A percentile compares a stretch with the other conserved stretches of the same genome.
Evolutionary conservation across 2,113 vertebrate genomes (phyloP).

Genomic region (Mastomys coucha): DNA sequence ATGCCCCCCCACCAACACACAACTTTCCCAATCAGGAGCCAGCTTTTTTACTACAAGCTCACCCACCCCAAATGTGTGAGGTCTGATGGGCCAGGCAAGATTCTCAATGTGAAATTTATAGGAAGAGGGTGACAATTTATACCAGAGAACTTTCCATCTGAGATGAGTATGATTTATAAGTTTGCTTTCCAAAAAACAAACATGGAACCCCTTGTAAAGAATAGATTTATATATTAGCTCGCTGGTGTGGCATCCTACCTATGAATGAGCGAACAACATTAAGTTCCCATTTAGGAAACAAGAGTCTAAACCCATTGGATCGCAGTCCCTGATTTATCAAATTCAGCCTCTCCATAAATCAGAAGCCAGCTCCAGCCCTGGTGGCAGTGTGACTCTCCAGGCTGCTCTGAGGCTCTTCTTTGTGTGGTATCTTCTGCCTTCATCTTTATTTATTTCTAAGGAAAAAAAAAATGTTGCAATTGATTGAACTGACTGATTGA

Average conservation of each 20-base stretch:
- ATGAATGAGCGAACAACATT: slow-evolving; percentile 42
- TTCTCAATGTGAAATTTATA: slow-evolving; percentile 54
- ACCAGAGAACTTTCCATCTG: slow-evolving; percentile 64
- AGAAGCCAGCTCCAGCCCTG: slow-evolving; percentile 39
- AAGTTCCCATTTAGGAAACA: slow-evolving; percentile 76
- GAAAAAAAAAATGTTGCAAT: slow-evolving; percentile 62
- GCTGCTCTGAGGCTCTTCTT: background rate
- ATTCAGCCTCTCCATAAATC: slow-evolving; percentile 62
- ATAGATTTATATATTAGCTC: slow-evolving; percentile 53
- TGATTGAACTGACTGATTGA: slow-evolving; percentile 77
- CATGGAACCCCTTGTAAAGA: slow-evolving; percentile 53
- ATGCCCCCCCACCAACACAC: background rate
- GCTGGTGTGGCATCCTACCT: slow-evolving; percentile 30
- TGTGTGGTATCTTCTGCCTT: slow-evolving; percentile 67
- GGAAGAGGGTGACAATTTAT: slow-evolving; percentile 67
- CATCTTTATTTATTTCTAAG: slow-evolving; percentile 82
- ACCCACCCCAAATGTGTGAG: background rate
- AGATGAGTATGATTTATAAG: slow-evolving; percentile 78
- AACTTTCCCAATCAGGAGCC: background rate
- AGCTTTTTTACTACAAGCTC: background rate
- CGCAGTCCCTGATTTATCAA: slow-evolving; percentile 65
- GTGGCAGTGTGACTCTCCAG: background rate
- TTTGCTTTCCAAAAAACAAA: slow-evolving; percentile 54
- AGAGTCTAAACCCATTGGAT: slow-evolving; percentile 52
- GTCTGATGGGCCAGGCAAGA: slow-evolving; percentile 31